phyloP scores from a whole-genome alignment of 2,113 vertebrate species.

The Rattus norvegicus region GRCr8 NC_086033.1:81993001-81993500 shows the following conservation, averaged over 20 bases:
- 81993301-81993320: constrained; percentile 79
- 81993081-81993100: not conserved
- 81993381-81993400: not conserved
- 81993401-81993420: fast-evolving
- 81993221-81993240: constrained; percentile 73
- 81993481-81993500: not conserved
- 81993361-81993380: constrained; percentile 26
- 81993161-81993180: constrained; percentile 77
- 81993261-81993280: constrained; percentile 79
- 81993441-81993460: fast-evolving
- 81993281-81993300: constrained; percentile 76
- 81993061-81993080: not conserved
- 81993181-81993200: constrained; percentile 71
- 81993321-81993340: constrained; percentile 65
- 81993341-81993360: constrained; percentile 67
- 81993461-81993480: not conserved
- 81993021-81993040: not conserved
- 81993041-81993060: constrained; percentile 30
- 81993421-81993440: not conserved
- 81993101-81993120: constrained; percentile 54
- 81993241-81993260: constrained; percentile 77
- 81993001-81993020: constrained; percentile 7
- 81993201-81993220: constrained; percentile 71
- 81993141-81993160: constrained; percentile 69
- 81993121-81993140: constrained; percentile 47